A percentile compares a stretch with the other conserved stretches of the same genome.
phyloP scores from a whole-genome alignment of 2,888 invertebrate genomes.

The Lithodes maja region DNA sequence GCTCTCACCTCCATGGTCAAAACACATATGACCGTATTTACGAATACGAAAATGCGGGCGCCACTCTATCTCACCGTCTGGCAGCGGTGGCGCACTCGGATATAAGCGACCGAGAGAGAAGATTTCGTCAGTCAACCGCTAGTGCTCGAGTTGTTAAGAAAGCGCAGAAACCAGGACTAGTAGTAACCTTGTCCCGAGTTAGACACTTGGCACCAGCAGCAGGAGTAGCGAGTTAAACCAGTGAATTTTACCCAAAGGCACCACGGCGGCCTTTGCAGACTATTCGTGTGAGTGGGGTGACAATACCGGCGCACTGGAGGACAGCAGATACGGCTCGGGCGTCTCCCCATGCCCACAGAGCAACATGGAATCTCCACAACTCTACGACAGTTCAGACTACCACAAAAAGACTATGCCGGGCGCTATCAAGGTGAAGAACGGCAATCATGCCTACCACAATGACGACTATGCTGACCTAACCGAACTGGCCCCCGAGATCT shows the following conservation, averaged over 20 bases:
- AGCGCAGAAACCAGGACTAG: neutral
- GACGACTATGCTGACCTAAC: conserved; percentile 80
- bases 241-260: conserved; percentile 39
- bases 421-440: conserved; percentile 72
- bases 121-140: neutral
- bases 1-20: neutral
- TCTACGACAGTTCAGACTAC: conserved; percentile 83
- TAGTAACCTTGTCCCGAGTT: neutral
- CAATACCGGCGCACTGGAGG: conserved; percentile 65
- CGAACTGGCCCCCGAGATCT: conserved; percentile 93
- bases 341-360: conserved; percentile 69
- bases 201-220: neutral
- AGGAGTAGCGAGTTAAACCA: neutral
- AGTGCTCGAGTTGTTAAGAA: neutral
- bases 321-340: conserved; percentile 67
- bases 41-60: neutral
- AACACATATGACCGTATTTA: neutral
- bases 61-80: neutral
- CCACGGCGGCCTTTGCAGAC: conserved; percentile 56
- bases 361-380: conserved; percentile 81
- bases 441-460: conserved; percentile 61
- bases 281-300: conserved; percentile 61
- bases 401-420: conserved; percentile 78
- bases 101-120: neutral
- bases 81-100: neutral